Evolutionary conservation across 53 echinoderm and acorn worm species (phyloP).

Genomic region (Crossaster papposus): DNA sequence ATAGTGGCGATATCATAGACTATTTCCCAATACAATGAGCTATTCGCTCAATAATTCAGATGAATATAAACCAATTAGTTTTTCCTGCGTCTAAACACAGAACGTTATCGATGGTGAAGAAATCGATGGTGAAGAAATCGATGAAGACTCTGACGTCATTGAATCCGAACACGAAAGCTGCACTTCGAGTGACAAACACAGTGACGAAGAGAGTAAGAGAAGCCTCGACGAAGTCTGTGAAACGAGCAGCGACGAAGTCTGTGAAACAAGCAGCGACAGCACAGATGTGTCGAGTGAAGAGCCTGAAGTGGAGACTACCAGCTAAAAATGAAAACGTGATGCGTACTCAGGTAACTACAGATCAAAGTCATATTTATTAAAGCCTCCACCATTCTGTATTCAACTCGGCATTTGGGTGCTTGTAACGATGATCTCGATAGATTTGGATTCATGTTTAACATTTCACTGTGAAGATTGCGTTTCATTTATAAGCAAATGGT

Average conservation of each 20-base stretch:
- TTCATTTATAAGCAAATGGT: not conserved
- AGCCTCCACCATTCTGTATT: not conserved
- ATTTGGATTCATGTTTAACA: not conserved
- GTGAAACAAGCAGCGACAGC: not conserved
- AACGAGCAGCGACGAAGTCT: not conserved
- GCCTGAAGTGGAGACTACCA: not conserved
- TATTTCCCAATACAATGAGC: too few relatives aligned
- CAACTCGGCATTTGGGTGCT: not conserved
- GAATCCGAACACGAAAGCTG: slow-evolving; percentile 3
- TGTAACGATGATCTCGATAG: not conserved
- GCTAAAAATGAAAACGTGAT: not conserved
- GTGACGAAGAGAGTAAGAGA: not conserved
- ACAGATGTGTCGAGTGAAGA: not conserved
- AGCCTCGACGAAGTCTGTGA: not conserved
- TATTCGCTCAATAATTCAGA: too few relatives aligned
- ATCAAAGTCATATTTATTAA: not conserved
- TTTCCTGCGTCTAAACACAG: not conserved
- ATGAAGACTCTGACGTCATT: slow-evolving; percentile 11
- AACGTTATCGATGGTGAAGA: slow-evolving; percentile 53
- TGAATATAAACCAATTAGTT: not conserved
- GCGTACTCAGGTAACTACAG: not conserved
- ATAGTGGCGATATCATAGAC: too few relatives aligned
- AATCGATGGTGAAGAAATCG: slow-evolving; percentile 31
- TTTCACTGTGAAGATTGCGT: not conserved
- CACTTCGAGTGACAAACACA: slow-evolving; percentile 14